Evolutionary conservation across 2,113 vertebrate species (phyloP).

Genomic region (Melanocharis versteri): DNA sequence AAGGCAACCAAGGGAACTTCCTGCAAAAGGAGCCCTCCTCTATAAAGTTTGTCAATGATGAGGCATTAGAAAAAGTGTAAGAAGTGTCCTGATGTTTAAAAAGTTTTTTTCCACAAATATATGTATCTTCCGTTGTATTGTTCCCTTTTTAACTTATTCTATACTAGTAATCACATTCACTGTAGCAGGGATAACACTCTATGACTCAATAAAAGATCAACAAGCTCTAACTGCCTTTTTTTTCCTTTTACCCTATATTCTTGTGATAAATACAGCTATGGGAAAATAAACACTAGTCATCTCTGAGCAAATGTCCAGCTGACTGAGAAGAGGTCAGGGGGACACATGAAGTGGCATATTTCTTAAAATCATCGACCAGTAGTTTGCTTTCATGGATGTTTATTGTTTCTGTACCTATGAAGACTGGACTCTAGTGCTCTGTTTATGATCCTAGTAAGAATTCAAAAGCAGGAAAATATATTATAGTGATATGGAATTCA

Average conservation of each 20-base stretch:
- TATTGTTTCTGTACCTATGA: neutral
- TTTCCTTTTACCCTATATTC: neutral
- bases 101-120: neutral
- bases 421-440: neutral
- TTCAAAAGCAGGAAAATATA: neutral
- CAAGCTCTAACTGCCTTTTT: neutral
- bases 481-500: neutral
- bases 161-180: neutral
- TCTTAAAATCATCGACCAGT: neutral
- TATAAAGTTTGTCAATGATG: neutral
- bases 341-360: neutral
- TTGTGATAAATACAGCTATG: neutral
- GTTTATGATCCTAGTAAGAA: neutral
- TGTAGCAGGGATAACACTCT: neutral
- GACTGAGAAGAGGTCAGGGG: neutral
- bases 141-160: neutral
- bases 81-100: neutral
- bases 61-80: neutral
- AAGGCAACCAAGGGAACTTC: neutral
- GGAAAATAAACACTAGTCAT: neutral
- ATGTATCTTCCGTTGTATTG: rapidly evolving
- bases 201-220: neutral
- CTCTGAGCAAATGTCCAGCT: neutral
- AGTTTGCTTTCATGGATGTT: neutral
- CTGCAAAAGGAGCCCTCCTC: neutral